Conservation (phyloP, 1,140 invertebrate species). For the Parasteatoda tepidariorum region DNA sequence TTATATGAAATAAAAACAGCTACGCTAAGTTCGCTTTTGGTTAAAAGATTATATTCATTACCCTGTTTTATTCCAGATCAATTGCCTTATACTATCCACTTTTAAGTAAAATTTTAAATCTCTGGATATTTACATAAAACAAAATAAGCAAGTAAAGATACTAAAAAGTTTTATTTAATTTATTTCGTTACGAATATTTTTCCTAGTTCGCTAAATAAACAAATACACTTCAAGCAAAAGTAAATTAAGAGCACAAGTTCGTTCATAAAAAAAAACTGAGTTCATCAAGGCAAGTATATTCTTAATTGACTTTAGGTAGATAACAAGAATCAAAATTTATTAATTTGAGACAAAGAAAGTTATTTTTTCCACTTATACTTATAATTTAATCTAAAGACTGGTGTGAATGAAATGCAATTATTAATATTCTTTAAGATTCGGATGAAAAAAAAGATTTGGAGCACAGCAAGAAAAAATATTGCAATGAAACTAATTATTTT, state of each 20-base stretch:
- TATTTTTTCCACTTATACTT: conserved; percentile 33
- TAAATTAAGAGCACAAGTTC: neutral
- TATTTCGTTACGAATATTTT: too few relatives aligned
- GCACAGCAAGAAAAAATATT: neutral
- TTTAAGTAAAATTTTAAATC: too few relatives aligned
- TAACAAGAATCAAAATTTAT: conserved; percentile 25
- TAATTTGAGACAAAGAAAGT: conserved; percentile 7
- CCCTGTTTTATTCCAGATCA: too few relatives aligned
- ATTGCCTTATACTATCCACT: too few relatives aligned
- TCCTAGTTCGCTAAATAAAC: too few relatives aligned
- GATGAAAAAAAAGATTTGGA: neutral
- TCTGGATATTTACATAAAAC: too few relatives aligned
- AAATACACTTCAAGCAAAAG: too few relatives aligned
- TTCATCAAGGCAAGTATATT: conserved; percentile 14
- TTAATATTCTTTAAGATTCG: neutral
- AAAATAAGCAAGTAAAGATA: too few relatives aligned
- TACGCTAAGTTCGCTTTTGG: too few relatives aligned
- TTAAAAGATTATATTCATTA: too few relatives aligned
- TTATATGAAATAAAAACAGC: too few relatives aligned
- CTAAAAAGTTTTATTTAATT: too few relatives aligned
- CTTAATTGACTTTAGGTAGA: conserved; percentile 31
- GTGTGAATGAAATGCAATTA: conserved; percentile 28
- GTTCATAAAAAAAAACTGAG: conserved; percentile 8
- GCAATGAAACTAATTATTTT: conserved; percentile 26
- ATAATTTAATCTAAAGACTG: conserved; percentile 37